phyloP scores from a whole-genome alignment of 2,113 vertebrate genomes.

The Regulus satrapa region DNA sequence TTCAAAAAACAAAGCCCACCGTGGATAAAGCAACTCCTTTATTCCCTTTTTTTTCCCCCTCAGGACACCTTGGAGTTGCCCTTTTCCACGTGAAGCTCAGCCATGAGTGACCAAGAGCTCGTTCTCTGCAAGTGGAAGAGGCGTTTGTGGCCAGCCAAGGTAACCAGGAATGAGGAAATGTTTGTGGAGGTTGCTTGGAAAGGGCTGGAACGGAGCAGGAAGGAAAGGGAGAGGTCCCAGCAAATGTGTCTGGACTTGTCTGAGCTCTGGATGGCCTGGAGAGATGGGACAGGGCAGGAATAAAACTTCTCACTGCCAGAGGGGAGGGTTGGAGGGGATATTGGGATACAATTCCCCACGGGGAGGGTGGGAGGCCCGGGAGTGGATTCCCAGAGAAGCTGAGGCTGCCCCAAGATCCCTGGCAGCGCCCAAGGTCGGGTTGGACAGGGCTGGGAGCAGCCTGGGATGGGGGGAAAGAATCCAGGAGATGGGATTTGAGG shows the following conservation, averaged over 20 bases:
- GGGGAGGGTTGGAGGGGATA: neutral
- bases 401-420: neutral
- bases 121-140: conserved; percentile 71
- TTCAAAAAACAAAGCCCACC: neutral
- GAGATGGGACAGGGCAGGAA: rapidly evolving
- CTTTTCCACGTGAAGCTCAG: neutral
- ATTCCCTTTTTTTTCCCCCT: neutral
- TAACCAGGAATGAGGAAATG: neutral
- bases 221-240: neutral
- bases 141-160: conserved; percentile 78
- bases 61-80: neutral
- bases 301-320: neutral
- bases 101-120: conserved; percentile 58
- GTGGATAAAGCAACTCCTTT: neutral
- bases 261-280: neutral
- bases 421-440: neutral
- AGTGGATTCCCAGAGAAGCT: neutral
- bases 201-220: rapidly evolving
- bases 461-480: too few relatives aligned
- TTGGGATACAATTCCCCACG: neutral
- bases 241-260: rapidly evolving
- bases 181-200: neutral
- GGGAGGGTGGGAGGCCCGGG: neutral
- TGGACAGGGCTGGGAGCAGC: rapidly evolving
- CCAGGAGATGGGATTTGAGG: too few relatives aligned